phyloP scores from a whole-genome alignment of 2,888 invertebrate species.

The Coelogynopora nodosa region DNA sequence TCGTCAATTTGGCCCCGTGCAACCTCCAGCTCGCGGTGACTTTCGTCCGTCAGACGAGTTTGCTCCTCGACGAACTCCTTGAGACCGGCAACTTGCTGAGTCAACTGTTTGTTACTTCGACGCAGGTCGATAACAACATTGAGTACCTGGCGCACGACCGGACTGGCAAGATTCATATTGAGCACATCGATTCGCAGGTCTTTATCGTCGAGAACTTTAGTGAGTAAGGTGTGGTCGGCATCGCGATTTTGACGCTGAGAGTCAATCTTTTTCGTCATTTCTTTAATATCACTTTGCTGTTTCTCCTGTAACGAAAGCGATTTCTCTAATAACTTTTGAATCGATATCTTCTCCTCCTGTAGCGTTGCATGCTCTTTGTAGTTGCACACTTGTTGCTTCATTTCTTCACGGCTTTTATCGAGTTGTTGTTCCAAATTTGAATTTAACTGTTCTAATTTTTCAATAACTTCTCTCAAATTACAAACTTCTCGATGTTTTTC shows the following conservation, averaged over 20 bases:
- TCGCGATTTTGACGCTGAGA: not conserved
- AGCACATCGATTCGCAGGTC: conserved; percentile 2
- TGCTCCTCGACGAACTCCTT: conserved; percentile 5
- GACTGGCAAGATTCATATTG: conserved; percentile 13
- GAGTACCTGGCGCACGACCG: not conserved
- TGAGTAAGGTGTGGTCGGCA: not conserved
- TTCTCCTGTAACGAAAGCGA: not conserved
- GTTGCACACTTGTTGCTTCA: not conserved
- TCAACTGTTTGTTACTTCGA: not conserved
- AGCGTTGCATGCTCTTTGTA: not conserved
- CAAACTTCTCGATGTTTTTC: not conserved
- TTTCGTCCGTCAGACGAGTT: not conserved
- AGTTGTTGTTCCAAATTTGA: not conserved
- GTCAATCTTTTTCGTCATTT: not conserved
- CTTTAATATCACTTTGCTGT: not conserved
- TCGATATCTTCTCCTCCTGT: not conserved
- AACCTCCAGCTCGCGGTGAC: not conserved
- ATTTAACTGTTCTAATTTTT: not conserved
- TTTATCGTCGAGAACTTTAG: not conserved
- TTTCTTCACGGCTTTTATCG: not conserved
- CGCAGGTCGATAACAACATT: not conserved
- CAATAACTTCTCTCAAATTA: not conserved
- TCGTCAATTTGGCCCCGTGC: not conserved
- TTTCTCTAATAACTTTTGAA: not conserved
- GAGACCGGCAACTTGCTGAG: not conserved